Evolutionary conservation across 2,797 vertebrate genomes (phyloP).

Genomic region (Lepilemur ruficaudatus): DNA sequence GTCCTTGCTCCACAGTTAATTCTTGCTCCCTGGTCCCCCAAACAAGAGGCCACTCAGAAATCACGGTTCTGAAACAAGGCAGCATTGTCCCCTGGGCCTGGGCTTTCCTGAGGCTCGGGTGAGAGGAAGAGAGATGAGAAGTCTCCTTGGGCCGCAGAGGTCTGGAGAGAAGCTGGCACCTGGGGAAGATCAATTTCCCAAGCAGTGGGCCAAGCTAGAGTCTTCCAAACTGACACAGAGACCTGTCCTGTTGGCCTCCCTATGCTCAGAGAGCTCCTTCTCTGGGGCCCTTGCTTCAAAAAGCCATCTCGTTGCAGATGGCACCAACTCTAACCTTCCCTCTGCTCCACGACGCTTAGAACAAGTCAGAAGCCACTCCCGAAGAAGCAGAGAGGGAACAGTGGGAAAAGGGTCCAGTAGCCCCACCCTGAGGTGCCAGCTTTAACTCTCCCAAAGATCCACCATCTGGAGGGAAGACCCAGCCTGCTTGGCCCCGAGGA

Average conservation of each 20-base stretch:
- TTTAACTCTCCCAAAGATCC: neutral
- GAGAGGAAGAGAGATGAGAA: conserved; percentile 56
- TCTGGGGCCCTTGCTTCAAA: neutral
- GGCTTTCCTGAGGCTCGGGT: conserved; percentile 6
- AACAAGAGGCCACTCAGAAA: conserved; percentile 72
- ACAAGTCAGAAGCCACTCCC: neutral
- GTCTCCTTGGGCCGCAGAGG: neutral
- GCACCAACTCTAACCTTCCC: neutral
- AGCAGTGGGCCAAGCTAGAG: conserved; percentile 1
- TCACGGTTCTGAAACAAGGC: conserved; percentile 61
- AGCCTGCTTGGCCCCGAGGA: neutral
- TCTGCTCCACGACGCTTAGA: neutral
- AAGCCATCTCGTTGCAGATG: neutral
- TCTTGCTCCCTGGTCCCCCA: conserved; percentile 47
- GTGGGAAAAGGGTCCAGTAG: neutral
- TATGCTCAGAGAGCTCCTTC: neutral
- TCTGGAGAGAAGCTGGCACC: conserved; percentile 66
- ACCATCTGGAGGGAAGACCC: neutral
- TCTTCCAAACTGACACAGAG: neutral
- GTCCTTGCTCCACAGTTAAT: conserved; percentile 29
- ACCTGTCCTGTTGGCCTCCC: neutral
- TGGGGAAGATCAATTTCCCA: conserved; percentile 60
- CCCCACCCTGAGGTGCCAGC: neutral
- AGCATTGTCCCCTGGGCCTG: conserved; percentile 48
- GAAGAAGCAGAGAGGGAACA: neutral